Percentiles rank a stretch among this genome's conserved stretches.
These are phyloP conservation scores for Cecidostiba fungosa DNA, from an alignment of 2,888 invertebrate genomes.

Conservation along the genomic window DNA sequence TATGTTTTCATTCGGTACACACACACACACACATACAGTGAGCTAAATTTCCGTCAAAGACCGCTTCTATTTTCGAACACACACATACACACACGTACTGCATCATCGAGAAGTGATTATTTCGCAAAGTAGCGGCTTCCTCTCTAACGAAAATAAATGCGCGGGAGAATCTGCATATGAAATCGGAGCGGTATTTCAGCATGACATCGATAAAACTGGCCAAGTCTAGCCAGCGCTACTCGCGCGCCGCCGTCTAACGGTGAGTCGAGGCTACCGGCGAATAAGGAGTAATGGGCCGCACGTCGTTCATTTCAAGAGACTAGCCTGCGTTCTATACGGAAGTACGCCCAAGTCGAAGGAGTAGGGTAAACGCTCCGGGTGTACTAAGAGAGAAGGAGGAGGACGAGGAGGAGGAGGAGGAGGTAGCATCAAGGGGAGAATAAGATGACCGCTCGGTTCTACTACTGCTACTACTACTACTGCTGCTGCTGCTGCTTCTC, in stretches of 20 bases:
- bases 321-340: not conserved
- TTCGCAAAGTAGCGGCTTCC: not conserved
- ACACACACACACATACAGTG: not conserved
- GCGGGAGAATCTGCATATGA: conserved; percentile 35
- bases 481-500: conserved; percentile 60
- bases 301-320: conserved; percentile 59
- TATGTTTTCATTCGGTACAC: not conserved
- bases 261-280: conserved; percentile 28
- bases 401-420: too few species aligned
- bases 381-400: not conserved
- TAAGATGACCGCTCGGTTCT: conserved; percentile 73
- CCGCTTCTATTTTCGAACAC: conserved; percentile 3
- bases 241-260: conserved; percentile 13
- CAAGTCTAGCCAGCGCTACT: not conserved
- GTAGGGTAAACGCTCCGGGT: conserved; percentile 55
- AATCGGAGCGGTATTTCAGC: conserved; percentile 15
- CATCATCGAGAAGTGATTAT: conserved; percentile 7
- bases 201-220: conserved; percentile 47
- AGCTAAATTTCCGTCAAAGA: not conserved
- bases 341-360: conserved; percentile 33
- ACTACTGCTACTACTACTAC: conserved; percentile 66
- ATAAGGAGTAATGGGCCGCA: conserved; percentile 58
- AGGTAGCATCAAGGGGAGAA: conserved; percentile 65
- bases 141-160: conserved; percentile 28
- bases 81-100: not conserved